A percentile compares a stretch with the other conserved stretches of the same genome.
These are phyloP conservation scores for Melipona quadrifasciata DNA, from an alignment of 1,140 invertebrate genomes.

Conservation along the genomic window DNA sequence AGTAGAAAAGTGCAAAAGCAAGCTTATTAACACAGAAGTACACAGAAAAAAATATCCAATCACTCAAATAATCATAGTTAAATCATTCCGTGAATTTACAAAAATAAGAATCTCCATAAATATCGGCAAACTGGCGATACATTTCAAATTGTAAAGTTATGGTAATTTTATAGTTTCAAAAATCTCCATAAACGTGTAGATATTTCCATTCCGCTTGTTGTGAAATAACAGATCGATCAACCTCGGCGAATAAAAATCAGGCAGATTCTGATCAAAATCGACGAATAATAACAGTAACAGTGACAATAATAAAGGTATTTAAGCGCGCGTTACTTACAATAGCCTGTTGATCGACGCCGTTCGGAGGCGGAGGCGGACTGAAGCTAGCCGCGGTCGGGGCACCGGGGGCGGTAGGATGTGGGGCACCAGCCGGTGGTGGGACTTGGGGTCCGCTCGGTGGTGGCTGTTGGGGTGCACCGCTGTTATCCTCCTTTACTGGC, in stretches of 20 bases:
- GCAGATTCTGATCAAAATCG: neutral
- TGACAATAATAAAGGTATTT: neutral
- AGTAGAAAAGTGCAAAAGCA: too few relatives aligned
- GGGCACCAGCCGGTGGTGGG: constrained; percentile 70
- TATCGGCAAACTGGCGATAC: too few relatives aligned
- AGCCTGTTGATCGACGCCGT: constrained; percentile 80
- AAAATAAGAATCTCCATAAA: too few relatives aligned
- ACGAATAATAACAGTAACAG: neutral
- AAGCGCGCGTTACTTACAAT: constrained; percentile 73
- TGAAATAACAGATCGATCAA: neutral
- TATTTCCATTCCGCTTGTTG: too few relatives aligned
- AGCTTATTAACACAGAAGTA: too few relatives aligned
- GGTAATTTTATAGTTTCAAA: too few relatives aligned
- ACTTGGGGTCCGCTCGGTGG: constrained; percentile 74
- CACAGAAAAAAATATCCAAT: too few relatives aligned
- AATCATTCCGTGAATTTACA: too few relatives aligned
- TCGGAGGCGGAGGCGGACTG: constrained; percentile 79
- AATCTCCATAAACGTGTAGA: too few relatives aligned
- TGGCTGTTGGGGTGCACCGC: constrained; percentile 73
- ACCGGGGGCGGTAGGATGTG: constrained; percentile 72
- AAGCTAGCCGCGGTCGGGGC: constrained; percentile 76
- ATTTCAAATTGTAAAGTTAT: too few relatives aligned
- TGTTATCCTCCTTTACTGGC: constrained; percentile 78
- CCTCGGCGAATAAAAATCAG: neutral
- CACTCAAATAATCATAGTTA: too few relatives aligned